Conservation (phyloP, 2,888 invertebrate species). For the Machimus rusticus region DNA sequence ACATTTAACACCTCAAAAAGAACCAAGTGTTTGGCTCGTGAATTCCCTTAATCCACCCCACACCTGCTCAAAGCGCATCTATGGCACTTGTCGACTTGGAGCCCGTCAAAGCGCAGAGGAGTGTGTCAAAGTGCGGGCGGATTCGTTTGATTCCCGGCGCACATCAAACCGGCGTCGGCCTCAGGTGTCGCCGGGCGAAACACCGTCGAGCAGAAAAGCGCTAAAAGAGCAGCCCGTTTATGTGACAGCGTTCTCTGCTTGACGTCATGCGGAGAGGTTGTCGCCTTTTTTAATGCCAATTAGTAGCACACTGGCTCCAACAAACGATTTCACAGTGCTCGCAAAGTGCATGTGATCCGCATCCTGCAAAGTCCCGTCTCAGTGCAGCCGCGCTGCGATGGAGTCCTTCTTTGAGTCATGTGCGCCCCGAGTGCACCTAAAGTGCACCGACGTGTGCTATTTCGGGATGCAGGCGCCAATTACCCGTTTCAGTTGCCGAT, state of each 20-base stretch:
- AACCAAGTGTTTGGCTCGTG: constrained; percentile 15
- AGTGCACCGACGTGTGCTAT: constrained; percentile 12
- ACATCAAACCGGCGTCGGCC: constrained; percentile 18
- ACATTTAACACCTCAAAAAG: constrained; percentile 43
- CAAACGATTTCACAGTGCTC: neutral
- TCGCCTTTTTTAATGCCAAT: constrained; percentile 71
- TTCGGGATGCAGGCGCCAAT: constrained; percentile 22
- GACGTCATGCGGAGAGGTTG: constrained; percentile 59
- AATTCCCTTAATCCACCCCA: neutral
- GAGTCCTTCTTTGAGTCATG: constrained; percentile 16
- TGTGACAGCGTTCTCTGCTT: constrained; percentile 29
- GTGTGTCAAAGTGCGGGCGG: constrained; percentile 27
- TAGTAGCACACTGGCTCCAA: constrained; percentile 58
- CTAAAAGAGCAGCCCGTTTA: neutral
- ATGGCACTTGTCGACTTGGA: constrained; percentile 18
- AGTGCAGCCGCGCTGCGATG: neutral
- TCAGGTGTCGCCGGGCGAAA: constrained; percentile 8
- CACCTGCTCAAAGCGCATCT: constrained; percentile 27
- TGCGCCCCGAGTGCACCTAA: neutral
- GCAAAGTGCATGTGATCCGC: neutral
- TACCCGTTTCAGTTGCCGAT: constrained; percentile 1
- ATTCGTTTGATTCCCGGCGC: constrained; percentile 1
- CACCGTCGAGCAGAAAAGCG: neutral
- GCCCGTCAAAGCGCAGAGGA: neutral
- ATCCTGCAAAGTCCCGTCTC: neutral